A percentile compares a stretch with the other conserved stretches of the same genome.
Conservation (phyloP, 2,797 vertebrate species). For the Sebastes itinus region DNA sequence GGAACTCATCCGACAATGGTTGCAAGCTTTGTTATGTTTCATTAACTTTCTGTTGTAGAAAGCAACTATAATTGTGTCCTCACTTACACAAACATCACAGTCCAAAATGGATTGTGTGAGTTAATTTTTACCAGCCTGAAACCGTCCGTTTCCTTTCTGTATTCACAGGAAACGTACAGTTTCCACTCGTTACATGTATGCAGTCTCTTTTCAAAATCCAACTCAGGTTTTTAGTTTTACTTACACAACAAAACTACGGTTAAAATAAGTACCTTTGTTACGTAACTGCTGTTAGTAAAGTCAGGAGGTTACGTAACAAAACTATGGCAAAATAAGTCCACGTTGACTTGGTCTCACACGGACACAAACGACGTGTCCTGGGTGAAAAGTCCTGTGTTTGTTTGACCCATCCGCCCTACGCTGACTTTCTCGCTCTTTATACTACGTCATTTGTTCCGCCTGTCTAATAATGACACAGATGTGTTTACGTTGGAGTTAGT, state of each 20-base stretch:
- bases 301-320: no score
- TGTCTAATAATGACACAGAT: background rate
- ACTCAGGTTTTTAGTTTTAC: no score
- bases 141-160: background rate
- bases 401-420: background rate
- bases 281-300: no score
- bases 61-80: background rate
- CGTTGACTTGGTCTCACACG: no score
- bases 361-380: no score
- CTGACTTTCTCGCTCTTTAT: background rate
- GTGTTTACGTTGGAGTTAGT: background rate
- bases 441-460: background rate
- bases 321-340: no score
- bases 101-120: background rate
- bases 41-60: background rate
- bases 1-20: background rate
- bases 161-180: background rate
- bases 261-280: no score
- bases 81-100: background rate
- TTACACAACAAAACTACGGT: no score
- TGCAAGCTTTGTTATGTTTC: background rate
- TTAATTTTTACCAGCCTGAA: background rate
- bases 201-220: no score
- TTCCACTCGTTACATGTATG: background rate
- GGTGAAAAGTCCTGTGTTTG: background rate